phyloP scores from a whole-genome alignment of 2,113 vertebrate genomes.

The Gnathonemus echidnorhynchus region DNA sequence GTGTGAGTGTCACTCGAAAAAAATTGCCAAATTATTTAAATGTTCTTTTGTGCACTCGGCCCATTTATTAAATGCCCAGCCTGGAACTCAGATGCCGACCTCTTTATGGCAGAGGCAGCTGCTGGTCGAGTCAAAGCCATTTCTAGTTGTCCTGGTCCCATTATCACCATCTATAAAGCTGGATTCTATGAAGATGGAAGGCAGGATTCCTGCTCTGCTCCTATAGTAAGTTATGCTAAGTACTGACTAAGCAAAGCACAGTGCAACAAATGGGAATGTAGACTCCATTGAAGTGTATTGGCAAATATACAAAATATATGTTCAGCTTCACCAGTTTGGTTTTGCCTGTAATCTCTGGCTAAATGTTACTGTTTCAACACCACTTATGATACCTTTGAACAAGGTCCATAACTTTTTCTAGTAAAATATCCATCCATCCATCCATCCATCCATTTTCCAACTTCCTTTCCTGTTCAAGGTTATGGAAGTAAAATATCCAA shows the following conservation, averaged over 20 bases:
- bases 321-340: not conserved
- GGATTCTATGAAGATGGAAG: not conserved
- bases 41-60: not conserved
- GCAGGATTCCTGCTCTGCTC: not conserved
- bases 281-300: not conserved
- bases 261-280: not conserved
- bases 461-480: not conserved
- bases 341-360: not conserved
- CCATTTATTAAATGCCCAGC: not conserved
- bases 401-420: not conserved
- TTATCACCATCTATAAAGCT: not conserved
- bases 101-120: not conserved
- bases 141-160: not conserved
- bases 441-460: not conserved
- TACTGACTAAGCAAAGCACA: not conserved
- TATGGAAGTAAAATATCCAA: not conserved
- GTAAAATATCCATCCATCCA: not conserved
- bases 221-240: not conserved
- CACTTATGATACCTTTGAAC: not conserved
- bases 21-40: conserved; percentile 24
- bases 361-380: not conserved
- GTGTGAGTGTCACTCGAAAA: conserved; percentile 10
- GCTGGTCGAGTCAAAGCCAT: not conserved
- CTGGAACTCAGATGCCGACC: not conserved
- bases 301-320: not conserved